Evolutionary conservation across 2,888 invertebrate genomes (phyloP).

Genomic region (Nezara viridula): DNA sequence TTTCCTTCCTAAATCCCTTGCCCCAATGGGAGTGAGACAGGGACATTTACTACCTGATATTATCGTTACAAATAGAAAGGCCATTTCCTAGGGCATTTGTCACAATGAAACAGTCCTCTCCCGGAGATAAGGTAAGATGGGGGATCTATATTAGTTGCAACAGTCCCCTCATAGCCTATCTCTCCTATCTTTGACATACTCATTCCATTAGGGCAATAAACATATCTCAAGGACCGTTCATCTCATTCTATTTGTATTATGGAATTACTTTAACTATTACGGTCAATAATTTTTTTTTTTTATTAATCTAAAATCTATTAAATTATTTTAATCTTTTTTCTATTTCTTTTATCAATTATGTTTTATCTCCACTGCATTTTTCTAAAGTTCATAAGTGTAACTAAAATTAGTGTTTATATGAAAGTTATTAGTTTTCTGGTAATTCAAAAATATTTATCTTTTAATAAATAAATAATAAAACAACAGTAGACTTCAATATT

Average conservation of each 20-base stretch:
- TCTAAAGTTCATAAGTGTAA: no score
- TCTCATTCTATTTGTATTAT: not conserved
- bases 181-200: not conserved
- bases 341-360: no score
- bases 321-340: no score
- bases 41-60: slow-evolving; percentile 18
- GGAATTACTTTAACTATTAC: not conserved
- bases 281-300: not conserved
- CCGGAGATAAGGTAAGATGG: not conserved
- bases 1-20: not conserved
- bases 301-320: no score
- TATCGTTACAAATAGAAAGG: slow-evolving; percentile 30
- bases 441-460: no score
- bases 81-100: slow-evolving; percentile 30
- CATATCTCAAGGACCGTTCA: not conserved
- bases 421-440: no score
- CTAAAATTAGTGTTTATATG: no score
- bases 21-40: not conserved
- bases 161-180: not conserved
- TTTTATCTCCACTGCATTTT: no score
- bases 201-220: not conserved
- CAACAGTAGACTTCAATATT: no score
- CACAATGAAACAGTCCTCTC: slow-evolving; percentile 20
- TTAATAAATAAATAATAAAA: no score
- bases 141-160: not conserved